Base-by-base conservation (phyloP, 2,888 invertebrate species). In the Scaptomyza polygonia region DNA sequence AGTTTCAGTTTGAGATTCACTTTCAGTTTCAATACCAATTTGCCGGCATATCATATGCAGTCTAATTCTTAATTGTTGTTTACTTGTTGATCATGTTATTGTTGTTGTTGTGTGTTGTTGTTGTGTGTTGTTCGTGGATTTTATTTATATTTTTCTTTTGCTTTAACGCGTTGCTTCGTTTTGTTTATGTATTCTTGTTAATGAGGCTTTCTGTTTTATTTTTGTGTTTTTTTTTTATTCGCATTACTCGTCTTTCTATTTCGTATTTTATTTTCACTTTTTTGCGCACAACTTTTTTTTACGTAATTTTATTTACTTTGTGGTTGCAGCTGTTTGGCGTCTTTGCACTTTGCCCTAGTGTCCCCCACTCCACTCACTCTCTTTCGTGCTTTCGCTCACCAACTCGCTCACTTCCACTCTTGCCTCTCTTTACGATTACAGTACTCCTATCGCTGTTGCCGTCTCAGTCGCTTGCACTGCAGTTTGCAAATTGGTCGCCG, bases 271-370 rank as follows among this genome's bases (percentile, higher is more conserved):
- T 30, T 14, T 21, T 43, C 5, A 9, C 39, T 55, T 73, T 72
- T 30, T 65, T 8, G 45, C 30, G 3, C 30, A 36, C 36, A 49
- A 68, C 0, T 30, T 66, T 71, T 70, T 71, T 71, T 79, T 73
- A 70, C 58, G 73, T 70, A 66, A 73, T 73, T 70, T 45, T 30
- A 77, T 67, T 79, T 61, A 49, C 57, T 52, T 68, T n/a, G 44
- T 49, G 49, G 27, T 54, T 62, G 56, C 62, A 61, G 52, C 57
- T 64, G 55, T 42, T 52, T 58, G 34, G 12, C 48, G 44, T 18
- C 39, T 65, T 43, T 76, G 68, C 72, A 72, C 79, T 68, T 78
- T 75, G 65, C 49, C 59, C 51, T 39, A 34, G 7, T 57, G n/a
- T 12, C 45, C 54, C 12, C 30, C 21, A 40, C 40, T 12, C 27